phyloP scores from a whole-genome alignment of 2,888 invertebrate genomes.

The Clanis bilineata region DNA sequence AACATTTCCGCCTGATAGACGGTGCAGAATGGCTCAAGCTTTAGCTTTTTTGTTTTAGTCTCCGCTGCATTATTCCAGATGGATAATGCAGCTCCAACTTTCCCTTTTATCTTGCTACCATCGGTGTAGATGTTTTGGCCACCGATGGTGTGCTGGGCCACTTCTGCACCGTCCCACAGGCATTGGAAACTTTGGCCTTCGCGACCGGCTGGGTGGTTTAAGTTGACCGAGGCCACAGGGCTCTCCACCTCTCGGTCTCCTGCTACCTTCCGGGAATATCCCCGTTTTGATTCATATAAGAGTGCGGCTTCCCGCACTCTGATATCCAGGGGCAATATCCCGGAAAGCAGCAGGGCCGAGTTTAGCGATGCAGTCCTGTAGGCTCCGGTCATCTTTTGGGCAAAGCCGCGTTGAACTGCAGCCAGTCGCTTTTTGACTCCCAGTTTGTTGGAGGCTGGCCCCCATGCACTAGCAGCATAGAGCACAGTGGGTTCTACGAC shows the following conservation, averaged over 20 bases:
- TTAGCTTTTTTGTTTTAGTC: too few relatives aligned
- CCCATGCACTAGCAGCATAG: constrained; percentile 8
- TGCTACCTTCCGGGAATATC: background rate
- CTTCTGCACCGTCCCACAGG: background rate
- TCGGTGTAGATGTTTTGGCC: constrained; percentile 21
- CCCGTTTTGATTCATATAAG: background rate
- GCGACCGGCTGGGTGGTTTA: too few relatives aligned
- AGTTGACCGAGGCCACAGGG: too few relatives aligned
- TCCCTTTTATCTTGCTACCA: constrained; percentile 25
- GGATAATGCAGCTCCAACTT: too few relatives aligned
- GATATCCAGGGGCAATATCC: too few relatives aligned
- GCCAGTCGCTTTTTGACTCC: background rate
- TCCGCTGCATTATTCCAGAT: too few relatives aligned
- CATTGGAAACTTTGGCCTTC: background rate
- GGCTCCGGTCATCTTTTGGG: background rate
- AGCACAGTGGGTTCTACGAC: background rate
- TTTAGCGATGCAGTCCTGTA: constrained; percentile 5
- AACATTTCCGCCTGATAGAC: constrained; percentile 4
- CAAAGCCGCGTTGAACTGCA: background rate
- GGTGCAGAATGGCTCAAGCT: background rate
- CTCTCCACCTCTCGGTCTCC: too few relatives aligned
- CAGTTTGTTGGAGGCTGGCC: background rate
- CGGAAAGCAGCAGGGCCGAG: too few relatives aligned
- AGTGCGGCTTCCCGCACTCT: background rate
- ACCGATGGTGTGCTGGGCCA: background rate